Evolutionary conservation across 1,140 invertebrate species (phyloP).

Genomic region (Calephelis virginiensis): DNA sequence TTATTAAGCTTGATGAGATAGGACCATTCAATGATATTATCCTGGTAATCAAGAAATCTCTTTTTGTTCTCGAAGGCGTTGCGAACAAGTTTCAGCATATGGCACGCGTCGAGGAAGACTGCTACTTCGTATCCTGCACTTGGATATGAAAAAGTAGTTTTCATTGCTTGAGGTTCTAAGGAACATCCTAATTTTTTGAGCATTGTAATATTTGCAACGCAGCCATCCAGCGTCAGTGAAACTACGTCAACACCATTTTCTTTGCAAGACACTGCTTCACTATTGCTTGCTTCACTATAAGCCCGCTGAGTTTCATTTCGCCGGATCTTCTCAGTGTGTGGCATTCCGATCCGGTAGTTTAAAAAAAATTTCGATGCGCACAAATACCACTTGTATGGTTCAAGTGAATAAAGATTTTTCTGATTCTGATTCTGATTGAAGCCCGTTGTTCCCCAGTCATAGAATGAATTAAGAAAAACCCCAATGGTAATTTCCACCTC

Average conservation of each 20-base stretch:
- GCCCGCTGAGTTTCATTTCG: too few relatives aligned
- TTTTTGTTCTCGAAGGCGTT: constrained; percentile 14
- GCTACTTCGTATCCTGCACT: neutral
- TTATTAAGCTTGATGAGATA: constrained; percentile 38
- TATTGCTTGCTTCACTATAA: too few relatives aligned
- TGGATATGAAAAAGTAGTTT: constrained; percentile 20
- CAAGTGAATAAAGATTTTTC: too few relatives aligned
- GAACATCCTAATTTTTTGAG: constrained; percentile 24
- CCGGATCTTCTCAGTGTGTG: too few relatives aligned
- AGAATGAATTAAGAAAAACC: constrained; percentile 22
- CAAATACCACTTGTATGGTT: too few relatives aligned
- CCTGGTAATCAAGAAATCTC: constrained; percentile 37
- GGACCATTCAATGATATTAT: constrained; percentile 34
- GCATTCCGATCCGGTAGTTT: too few relatives aligned
- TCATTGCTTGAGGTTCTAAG: constrained; percentile 18
- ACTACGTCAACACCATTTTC: constrained; percentile 9
- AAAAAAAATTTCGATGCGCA: too few relatives aligned
- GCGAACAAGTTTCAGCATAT: constrained; percentile 22
- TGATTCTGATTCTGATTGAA: too few relatives aligned
- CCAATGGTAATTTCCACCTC: constrained; percentile 24
- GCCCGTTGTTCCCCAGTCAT: constrained; percentile 10
- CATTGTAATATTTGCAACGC: constrained; percentile 18
- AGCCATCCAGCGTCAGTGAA: constrained; percentile 10
- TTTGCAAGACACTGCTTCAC: constrained; percentile 13
- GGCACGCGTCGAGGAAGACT: constrained; percentile 21